Base-by-base conservation (phyloP, 2,888 invertebrate species). In the Drosophila stalkeri region DNA sequence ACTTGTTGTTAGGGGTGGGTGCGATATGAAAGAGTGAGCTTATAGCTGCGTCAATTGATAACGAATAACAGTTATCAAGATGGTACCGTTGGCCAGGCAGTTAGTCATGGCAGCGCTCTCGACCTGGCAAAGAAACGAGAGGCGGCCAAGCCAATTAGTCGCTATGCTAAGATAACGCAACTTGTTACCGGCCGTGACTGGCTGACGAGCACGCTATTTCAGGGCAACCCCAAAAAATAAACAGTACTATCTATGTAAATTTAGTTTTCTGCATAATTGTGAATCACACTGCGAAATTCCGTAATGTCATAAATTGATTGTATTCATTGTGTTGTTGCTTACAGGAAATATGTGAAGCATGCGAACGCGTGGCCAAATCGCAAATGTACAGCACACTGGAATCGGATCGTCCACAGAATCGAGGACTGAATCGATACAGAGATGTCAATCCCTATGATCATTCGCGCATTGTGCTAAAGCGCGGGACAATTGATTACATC, bases 381-480 rank as follows among this genome's bases (percentile, higher is more conserved):
- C 95, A 95, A 69, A 95, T 94, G 85, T 93, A 94, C 70, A 87
- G 88, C 11, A 90, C 92, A 52, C 81, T 81, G 74, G 93, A 92
- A 83, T 92, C 93, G 55, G 92, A 92, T 61, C 92, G 91, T 70
- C 76, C 90, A 75, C 86, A 92, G 39, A 93, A 93, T 81, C 91
- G 96, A 92, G 94, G 94, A 70, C 93, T 98, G 80, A 99, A 99
- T 93, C 95, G 99, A 87, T 99, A 99, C 93, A 94, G 98, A 90
- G 99, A 99, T 95, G 99, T 99, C 11, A 97, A 96, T 93, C 99
- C 99, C 1, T 99, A 97, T 93, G 99, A 99, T 93, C 98, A 99
- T 93, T 97, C 97, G 91, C 95, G 99, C 78, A 96, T 99, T 74
- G 94, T 96, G 61, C 94, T 99, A 51, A 94, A 95, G 81, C 95